Evolutionary conservation across 2,113 vertebrate genomes (phyloP).

Genomic region (Dasyornis broadbenti): DNA sequence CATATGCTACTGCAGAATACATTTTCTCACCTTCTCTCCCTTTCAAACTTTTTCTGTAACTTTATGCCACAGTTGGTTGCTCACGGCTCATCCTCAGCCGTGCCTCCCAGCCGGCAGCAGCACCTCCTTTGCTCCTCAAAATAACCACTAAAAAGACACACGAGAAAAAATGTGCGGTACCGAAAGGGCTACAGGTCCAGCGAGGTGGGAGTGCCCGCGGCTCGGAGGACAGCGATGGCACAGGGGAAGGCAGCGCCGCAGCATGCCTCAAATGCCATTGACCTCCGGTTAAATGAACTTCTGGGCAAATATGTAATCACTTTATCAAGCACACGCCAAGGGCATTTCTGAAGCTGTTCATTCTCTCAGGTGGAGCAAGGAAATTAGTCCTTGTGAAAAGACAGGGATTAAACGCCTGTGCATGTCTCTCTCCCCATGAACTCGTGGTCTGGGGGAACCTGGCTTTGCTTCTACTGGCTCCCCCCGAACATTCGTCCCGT

Average conservation of each 20-base stretch:
- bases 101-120: not conserved
- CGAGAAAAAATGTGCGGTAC: accelerated
- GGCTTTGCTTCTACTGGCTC: not conserved
- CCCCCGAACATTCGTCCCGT: accelerated
- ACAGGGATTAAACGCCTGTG: not conserved
- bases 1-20: not conserved
- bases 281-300: conserved; percentile 18
- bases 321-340: not conserved
- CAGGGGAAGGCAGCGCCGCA: not conserved
- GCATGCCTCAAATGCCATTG: not conserved
- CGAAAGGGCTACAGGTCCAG: not conserved
- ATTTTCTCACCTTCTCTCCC: not conserved
- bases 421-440: not conserved
- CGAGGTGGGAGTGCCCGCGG: not conserved
- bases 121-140: not conserved
- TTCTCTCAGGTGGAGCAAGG: not conserved
- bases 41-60: not conserved
- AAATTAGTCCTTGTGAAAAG: not conserved
- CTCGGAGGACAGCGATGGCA: not conserved
- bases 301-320: not conserved
- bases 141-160: not conserved
- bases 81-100: not conserved
- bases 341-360: not conserved
- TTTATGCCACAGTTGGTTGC: not conserved
- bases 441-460: not conserved